phyloP scores from a whole-genome alignment of 2,113 vertebrate species.

The Aptenodytes forsteri region DNA sequence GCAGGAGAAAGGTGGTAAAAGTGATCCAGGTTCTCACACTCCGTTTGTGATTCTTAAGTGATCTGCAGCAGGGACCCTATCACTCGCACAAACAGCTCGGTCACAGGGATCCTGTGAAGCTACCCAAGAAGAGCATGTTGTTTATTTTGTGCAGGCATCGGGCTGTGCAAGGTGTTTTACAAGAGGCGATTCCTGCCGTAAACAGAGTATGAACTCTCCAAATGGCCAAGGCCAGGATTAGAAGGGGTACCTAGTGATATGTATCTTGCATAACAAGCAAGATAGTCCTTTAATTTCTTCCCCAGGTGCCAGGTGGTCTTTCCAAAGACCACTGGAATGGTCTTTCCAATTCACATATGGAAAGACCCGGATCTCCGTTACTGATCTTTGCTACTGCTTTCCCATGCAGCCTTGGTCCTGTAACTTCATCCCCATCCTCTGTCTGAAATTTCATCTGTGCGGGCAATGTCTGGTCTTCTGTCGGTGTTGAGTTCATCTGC shows the following conservation, averaged over 20 bases:
- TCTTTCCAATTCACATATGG: background rate
- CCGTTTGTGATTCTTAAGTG: background rate
- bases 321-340: background rate
- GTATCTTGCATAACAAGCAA: background rate
- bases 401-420: accelerated
- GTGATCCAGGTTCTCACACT: background rate
- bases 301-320: background rate
- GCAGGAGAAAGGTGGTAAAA: background rate
- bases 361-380: background rate
- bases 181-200: background rate
- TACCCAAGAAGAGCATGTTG: background rate
- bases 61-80: background rate
- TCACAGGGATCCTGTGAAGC: background rate
- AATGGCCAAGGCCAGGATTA: background rate
- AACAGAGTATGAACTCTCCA: background rate
- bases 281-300: background rate
- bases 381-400: background rate
- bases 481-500: background rate
- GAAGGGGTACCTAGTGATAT: background rate
- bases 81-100: accelerated
- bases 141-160: background rate
- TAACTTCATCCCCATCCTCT: background rate
- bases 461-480: background rate
- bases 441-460: background rate
- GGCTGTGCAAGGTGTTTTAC: background rate